Conservation (phyloP, 2,113 vertebrate species). For the Periophthalmodon schlosseri region DNA sequence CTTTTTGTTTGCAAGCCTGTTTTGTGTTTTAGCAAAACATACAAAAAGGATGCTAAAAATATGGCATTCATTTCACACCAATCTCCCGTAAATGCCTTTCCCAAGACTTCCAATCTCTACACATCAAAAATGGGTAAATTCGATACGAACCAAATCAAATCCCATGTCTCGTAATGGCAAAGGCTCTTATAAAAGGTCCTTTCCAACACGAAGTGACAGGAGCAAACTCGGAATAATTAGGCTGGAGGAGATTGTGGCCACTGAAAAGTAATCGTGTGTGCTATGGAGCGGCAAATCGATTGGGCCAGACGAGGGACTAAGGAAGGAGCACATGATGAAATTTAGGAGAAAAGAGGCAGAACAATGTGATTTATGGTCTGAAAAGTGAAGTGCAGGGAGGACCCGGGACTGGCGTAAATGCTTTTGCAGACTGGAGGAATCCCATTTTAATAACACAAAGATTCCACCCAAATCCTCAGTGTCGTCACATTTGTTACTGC, state of each 20-base stretch:
- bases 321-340: conserved; percentile 23
- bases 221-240: conserved; percentile 13
- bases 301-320: not conserved
- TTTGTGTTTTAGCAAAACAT: not conserved
- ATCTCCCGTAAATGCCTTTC: not conserved
- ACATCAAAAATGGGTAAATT: conserved; percentile 1
- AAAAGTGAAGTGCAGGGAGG: not conserved
- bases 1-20: not conserved
- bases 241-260: conserved; percentile 5
- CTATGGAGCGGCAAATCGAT: conserved; percentile 12
- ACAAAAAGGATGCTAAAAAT: not conserved
- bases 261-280: conserved; percentile 13
- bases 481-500: not conserved
- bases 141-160: conserved; percentile 11
- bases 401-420: conserved; percentile 16
- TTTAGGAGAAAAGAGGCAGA: conserved; percentile 3
- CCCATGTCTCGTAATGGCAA: not conserved
- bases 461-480: not conserved
- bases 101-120: not conserved
- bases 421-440: conserved; percentile 6
- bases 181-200: not conserved
- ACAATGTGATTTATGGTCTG: not conserved
- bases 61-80: not conserved
- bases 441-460: not conserved
- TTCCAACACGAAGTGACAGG: conserved; percentile 3